Percentiles rank a stretch among this genome's conserved stretches.
Conservation (phyloP, 1,140 invertebrate genomes). For the Copidosoma floridanum region DNA sequence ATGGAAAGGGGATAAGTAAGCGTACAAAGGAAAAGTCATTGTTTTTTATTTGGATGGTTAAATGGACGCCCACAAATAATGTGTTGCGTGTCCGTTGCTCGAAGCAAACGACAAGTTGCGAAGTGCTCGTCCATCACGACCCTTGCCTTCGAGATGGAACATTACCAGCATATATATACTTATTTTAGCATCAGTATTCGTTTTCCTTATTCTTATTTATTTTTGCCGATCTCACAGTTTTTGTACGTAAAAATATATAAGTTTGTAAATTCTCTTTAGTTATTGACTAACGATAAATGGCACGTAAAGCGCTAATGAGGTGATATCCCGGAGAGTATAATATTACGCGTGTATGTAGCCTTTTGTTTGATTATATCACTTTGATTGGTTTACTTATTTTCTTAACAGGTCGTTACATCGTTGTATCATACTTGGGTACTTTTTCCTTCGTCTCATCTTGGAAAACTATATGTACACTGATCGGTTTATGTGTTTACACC, state of each 20-base stretch:
- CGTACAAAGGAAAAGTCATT: neutral
- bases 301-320: too few species aligned
- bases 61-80: constrained; percentile 19
- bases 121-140: neutral
- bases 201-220: too few species aligned
- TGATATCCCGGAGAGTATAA: too few species aligned
- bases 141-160: neutral
- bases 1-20: too few species aligned
- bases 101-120: constrained; percentile 20
- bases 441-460: neutral
- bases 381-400: constrained; percentile 11
- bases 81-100: neutral
- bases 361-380: neutral
- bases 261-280: too few species aligned
- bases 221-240: too few species aligned
- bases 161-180: too few species aligned
- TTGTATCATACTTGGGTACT: neutral
- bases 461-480: neutral
- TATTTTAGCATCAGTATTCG: constrained; percentile 10
- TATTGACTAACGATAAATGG: too few species aligned
- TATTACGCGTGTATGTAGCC: too few species aligned
- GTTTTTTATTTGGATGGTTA: constrained; percentile 17
- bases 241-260: too few species aligned
- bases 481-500: neutral
- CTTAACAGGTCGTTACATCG: constrained; percentile 6